phyloP scores from a whole-genome alignment of 35 echinoderm and acorn worm species.

The Eucidaris tribuloides region DNA sequence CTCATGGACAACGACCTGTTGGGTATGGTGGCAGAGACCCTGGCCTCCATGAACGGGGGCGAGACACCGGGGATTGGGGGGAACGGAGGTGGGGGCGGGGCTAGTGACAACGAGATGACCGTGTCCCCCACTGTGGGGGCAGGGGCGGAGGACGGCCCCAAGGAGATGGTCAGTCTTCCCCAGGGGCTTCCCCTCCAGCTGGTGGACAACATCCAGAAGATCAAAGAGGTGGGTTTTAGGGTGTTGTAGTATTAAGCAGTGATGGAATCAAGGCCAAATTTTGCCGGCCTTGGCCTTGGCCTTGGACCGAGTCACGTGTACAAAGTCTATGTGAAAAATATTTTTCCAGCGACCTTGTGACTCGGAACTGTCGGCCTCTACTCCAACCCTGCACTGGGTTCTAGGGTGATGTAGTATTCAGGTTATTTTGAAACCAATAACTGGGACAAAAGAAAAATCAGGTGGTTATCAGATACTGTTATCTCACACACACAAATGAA shows the following conservation, averaged over 20 bases:
- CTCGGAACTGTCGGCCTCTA: neutral
- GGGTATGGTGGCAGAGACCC: neutral
- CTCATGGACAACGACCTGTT: conserved; percentile 52
- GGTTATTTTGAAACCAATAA: too few species aligned
- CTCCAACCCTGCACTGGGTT: neutral
- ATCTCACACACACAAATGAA: too few species aligned
- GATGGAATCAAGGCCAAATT: neutral
- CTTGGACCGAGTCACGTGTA: neutral
- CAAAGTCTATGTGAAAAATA: neutral
- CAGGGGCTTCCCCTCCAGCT: conserved; percentile 37
- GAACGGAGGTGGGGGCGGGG: neutral
- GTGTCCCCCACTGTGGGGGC: neutral
- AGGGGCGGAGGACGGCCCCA: neutral
- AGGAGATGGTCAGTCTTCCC: conserved; percentile 44
- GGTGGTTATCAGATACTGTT: too few species aligned
- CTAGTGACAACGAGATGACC: neutral
- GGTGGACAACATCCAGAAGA: conserved; percentile 68
- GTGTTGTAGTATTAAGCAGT: neutral
- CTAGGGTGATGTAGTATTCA: neutral
- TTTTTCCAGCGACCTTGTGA: neutral
- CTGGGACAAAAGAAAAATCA: too few species aligned
- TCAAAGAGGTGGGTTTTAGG: conserved; percentile 73
- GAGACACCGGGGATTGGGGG: neutral
- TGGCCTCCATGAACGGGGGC: conserved; percentile 21
- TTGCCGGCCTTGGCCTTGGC: neutral